Base-by-base conservation (phyloP, 35 echinoderm and acorn worm genomes). In the Heliocidaris tuberculata region DNA sequence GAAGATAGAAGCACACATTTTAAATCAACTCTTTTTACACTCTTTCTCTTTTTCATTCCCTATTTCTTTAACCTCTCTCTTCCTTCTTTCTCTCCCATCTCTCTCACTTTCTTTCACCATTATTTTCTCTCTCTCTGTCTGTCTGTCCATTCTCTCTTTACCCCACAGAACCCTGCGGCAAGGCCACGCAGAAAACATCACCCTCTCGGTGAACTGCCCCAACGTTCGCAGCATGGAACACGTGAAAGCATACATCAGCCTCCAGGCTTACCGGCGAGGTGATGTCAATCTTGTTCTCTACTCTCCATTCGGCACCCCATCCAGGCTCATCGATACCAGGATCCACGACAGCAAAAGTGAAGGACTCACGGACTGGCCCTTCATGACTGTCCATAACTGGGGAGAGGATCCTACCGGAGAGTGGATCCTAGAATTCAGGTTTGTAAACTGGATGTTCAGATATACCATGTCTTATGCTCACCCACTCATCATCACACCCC, bases 361-460 rank as follows among this genome's bases (percentile, higher is more conserved):
- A 2, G 97, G 96, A 0, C 70, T 99, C 0, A 85, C 88, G 6
- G 87, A 96, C 27, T 97, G 96, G 94, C 97, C 98, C 2, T 99
- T 99, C 91, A 99, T 97, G 97, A 95, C 96, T 8, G 98, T 99
- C 19, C 96, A 97, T 89, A 97, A 97, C 96, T 99, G 98, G 98
- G 98, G 98, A 17, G 98, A 99, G 85, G 90, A 96, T 48, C 95
- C 96, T 2, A 86, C 86, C 8, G 98, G 97, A 42, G 50, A 87
- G 13, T 97, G 98, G 97, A 95, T 59, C 12, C 50, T 99, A 0
- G 94, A 99, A 85, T 56, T 97, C 85, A 96, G 49, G 88, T 97
- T n/a, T 78, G 65, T 78, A 78, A 2, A 78, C 35, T 42, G 35
- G 35, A 1, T 42, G 35, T 0, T 1, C 35, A 42, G 35, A 42